phyloP scores from a whole-genome alignment of 2,888 invertebrate species.

The Shargacucullia verbasci region DNA sequence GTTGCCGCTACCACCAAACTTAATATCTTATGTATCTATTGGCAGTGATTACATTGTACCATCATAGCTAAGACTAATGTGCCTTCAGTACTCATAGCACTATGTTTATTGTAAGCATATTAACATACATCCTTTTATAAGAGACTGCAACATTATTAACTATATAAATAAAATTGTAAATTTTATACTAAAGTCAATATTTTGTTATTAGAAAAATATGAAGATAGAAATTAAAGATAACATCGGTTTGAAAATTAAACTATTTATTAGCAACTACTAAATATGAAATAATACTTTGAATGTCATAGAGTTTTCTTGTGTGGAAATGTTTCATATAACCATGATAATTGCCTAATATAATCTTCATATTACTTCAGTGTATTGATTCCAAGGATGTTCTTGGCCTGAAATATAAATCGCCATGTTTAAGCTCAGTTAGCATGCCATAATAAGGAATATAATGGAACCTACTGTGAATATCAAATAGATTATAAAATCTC shows the following conservation, averaged over 20 bases:
- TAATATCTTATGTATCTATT: slow-evolving; percentile 80
- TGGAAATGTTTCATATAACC: slow-evolving; percentile 43
- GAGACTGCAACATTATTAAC: slow-evolving; percentile 67
- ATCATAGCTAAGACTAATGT: slow-evolving; percentile 66
- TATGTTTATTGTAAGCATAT: slow-evolving; percentile 55
- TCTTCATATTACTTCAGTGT: slow-evolving; percentile 72
- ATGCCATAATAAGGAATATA: slow-evolving; percentile 13
- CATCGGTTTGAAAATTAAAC: slow-evolving; percentile 73
- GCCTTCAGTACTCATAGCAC: slow-evolving; percentile 51
- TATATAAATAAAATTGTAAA: slow-evolving; percentile 72
- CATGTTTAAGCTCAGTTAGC: slow-evolving; percentile 21
- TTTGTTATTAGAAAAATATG: slow-evolving; percentile 58
- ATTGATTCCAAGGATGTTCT: slow-evolving; percentile 85
- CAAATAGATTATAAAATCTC: slow-evolving; percentile 7
- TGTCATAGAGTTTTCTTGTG: slow-evolving; percentile 36
- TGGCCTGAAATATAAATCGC: slow-evolving; percentile 75
- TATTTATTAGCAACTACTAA: slow-evolving; percentile 75
- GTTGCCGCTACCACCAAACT: slow-evolving; percentile 90
- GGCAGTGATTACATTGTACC: slow-evolving; percentile 87
- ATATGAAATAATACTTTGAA: slow-evolving; percentile 49
- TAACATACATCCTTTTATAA: slow-evolving; percentile 50
- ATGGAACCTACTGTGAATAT: neutral
- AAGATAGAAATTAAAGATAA: slow-evolving; percentile 51
- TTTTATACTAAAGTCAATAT: slow-evolving; percentile 73
- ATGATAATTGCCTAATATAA: slow-evolving; percentile 49